Percentiles rank a stretch among this genome's conserved stretches.
phyloP scores from a whole-genome alignment of 2,888 invertebrate species.

The Pandemis cinnamomeana region DNA sequence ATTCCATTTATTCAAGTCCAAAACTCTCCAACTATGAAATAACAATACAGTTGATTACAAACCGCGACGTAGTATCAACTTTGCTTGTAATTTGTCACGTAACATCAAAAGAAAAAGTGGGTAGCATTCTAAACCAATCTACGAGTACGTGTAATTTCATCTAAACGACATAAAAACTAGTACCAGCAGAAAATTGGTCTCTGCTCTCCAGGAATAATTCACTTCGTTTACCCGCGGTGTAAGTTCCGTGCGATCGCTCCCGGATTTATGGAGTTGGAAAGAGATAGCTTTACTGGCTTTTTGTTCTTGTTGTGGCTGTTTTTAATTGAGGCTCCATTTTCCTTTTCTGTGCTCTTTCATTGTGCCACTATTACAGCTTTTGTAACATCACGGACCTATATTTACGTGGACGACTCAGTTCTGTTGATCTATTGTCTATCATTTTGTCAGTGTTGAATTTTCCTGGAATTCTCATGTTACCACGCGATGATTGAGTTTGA shows the following conservation, averaged over 20 bases:
- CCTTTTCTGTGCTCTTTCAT: background rate
- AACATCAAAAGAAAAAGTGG: background rate
- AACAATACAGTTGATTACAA: too few relatives aligned
- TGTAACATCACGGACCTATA: background rate
- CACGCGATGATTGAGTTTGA: too few relatives aligned
- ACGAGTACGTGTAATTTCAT: background rate
- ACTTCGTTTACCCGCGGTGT: slow-evolving; percentile 6
- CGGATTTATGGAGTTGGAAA: slow-evolving; percentile 1
- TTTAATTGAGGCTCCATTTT: background rate
- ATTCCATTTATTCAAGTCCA: too few relatives aligned
- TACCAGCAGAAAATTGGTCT: background rate
- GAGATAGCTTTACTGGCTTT: background rate
- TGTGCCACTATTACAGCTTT: background rate
- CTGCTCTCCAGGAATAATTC: background rate
- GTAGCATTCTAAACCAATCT: background rate
- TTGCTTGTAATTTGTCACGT: background rate
- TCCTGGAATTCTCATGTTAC: too few relatives aligned
- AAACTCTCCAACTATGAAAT: too few relatives aligned
- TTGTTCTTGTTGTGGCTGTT: background rate
- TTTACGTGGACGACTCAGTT: too few relatives aligned
- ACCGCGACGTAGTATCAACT: too few relatives aligned
- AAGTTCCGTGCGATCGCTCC: slow-evolving; percentile 5
- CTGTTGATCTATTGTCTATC: too few relatives aligned
- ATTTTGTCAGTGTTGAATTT: too few relatives aligned
- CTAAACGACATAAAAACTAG: background rate